Base-by-base conservation (phyloP, 2,888 invertebrate species). In the Melipona beecheii region DNA sequence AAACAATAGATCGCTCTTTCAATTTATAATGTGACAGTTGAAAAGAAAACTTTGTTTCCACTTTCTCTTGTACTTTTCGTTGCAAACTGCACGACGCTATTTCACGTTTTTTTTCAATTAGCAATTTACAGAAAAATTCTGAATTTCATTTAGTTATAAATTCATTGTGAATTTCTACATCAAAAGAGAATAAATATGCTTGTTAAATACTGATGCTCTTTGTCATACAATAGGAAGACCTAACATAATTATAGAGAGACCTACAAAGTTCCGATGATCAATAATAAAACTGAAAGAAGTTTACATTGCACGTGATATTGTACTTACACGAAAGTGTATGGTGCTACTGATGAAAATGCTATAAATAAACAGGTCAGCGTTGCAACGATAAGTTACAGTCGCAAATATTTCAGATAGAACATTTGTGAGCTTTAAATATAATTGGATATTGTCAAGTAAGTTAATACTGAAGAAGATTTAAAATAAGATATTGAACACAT, bases 261-360 rank as follows among this genome's bases (percentile, higher is more conserved):
- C 17, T 52, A 54, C 15, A 6, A 62, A 43, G 49, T 54, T 24
- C 50, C 62, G 62, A 31, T 62, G 54, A 76, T 71, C 76, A 58
- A 80, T 80, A 58, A 72, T 80, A 71, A 24, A 17, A 52, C 21
- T 17, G 76, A 77, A 66, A 75, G 52, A 49, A 72, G 31, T 64
- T 64, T 19, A 69, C 77, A 69, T 62, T 72, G 54, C 31, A 36
- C 24, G 0, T 31, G 60, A 50, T 56, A 56, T 24, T 9, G 21
- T 24, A 43, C 9, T 2, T 19, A 19, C 17, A 52, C 27, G 2
- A 1, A 4, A n/a, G 43, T 17, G n/a, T 24, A n/a, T 19, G 15
- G 62, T n/a, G 19, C n/a, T 36, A 50, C 11, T n/a, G 19, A 17
- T 54, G 31, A 31, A 56, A 50, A 71, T 31, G 52, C 56, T 36